These are phyloP conservation scores for Hippopotamus amphibius DNA, from an alignment of 2,113 vertebrate species.

Conservation along the genomic window DNA sequence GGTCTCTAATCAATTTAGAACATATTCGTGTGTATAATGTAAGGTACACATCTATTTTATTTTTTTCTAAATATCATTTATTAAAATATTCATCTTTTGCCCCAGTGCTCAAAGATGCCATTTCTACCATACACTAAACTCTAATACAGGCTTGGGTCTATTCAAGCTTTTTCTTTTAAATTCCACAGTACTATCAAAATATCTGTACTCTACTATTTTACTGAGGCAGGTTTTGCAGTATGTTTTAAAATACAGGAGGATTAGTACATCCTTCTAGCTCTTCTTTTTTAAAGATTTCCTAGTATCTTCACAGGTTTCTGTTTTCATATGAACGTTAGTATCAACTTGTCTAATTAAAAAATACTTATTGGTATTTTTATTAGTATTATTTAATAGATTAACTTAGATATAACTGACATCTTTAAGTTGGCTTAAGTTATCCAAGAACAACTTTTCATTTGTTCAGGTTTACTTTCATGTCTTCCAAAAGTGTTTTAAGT, in stretches of 20 bases:
- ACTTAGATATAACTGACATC: background rate
- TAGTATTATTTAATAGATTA: background rate
- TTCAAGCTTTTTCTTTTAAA: background rate
- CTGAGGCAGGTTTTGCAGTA: background rate
- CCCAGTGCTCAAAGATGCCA: background rate
- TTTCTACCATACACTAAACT: background rate
- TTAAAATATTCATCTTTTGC: constrained; percentile 21
- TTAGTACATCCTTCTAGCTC: background rate
- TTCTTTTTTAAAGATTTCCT: background rate
- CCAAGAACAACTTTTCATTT: background rate
- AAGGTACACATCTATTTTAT: background rate
- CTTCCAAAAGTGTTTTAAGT: background rate
- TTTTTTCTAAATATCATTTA: background rate
- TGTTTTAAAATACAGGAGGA: background rate
- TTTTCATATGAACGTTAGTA: background rate
- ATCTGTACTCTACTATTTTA: background rate
- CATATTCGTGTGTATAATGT: background rate
- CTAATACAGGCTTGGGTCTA: background rate
- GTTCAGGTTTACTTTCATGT: background rate
- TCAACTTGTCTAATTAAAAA: background rate
- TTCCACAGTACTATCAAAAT: background rate
- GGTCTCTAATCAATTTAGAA: background rate
- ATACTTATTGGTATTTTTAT: background rate
- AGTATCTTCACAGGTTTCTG: background rate
- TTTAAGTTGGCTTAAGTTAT: background rate